These are phyloP conservation scores for Stratiolaelaps scimitus DNA, from an alignment of 1,140 invertebrate genomes.

Conservation along the genomic window DNA sequence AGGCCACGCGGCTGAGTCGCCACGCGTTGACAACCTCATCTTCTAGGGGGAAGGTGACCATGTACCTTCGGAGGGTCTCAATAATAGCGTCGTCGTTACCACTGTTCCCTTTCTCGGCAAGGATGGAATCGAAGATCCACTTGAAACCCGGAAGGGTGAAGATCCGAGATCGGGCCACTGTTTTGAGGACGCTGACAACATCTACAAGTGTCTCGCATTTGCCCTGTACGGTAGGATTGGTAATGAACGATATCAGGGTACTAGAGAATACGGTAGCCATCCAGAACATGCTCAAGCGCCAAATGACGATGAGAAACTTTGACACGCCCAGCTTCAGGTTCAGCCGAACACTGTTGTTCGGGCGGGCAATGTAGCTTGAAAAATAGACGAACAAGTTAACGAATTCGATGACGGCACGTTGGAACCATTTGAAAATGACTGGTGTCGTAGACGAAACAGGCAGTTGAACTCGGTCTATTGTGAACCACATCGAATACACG, in stretches of 20 bases:
- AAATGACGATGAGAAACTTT: background rate
- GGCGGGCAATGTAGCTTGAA: background rate
- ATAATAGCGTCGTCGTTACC: background rate
- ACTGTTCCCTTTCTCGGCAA: background rate
- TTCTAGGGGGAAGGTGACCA: background rate
- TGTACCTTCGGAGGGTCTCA: background rate
- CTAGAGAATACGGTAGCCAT: background rate
- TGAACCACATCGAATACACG: background rate
- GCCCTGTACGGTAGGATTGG: background rate
- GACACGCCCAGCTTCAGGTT: background rate
- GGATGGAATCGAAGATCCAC: background rate
- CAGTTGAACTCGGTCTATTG: background rate
- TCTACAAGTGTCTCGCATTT: constrained; percentile 1
- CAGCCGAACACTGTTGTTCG: background rate
- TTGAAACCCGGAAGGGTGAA: background rate
- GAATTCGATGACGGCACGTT: background rate
- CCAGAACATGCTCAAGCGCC: background rate
- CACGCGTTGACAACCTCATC: background rate
- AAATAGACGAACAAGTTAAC: background rate
- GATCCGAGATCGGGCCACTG: background rate
- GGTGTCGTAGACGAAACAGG: background rate
- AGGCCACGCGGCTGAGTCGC: background rate
- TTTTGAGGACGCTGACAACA: background rate
- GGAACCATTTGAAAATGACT: background rate
- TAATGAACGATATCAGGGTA: constrained; percentile 11